Percentiles rank a stretch among this genome's conserved stretches.
phyloP scores from a whole-genome alignment of 2,113 vertebrate genomes.

The Carassius auratus region DNA sequence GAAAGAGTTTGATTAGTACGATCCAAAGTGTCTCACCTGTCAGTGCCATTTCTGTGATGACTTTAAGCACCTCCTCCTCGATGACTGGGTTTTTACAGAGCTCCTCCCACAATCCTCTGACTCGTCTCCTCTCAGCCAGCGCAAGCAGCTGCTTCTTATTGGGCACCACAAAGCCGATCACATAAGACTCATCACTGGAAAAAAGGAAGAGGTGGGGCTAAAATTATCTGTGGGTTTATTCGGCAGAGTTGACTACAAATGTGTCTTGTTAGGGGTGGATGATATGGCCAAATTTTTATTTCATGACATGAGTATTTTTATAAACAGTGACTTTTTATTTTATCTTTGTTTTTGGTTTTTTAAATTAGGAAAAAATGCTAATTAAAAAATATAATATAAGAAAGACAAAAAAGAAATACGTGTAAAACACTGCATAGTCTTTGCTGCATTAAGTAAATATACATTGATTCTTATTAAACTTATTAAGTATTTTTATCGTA shows the following conservation, averaged over 20 bases:
- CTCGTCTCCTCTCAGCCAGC: conserved; percentile 81
- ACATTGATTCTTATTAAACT: too few relatives aligned
- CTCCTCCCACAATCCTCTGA: conserved; percentile 84
- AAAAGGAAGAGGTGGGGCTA: not conserved
- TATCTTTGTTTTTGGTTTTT: not conserved
- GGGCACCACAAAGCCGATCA: conserved; percentile 95
- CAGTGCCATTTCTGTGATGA: conserved; percentile 83
- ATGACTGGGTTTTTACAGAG: conserved; percentile 85
- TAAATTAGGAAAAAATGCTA: not conserved
- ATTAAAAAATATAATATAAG: not conserved
- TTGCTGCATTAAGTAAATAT: too few relatives aligned
- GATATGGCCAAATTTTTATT: not conserved
- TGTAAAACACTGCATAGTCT: too few relatives aligned
- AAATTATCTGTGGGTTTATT: too few relatives aligned
- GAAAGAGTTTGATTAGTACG: not conserved
- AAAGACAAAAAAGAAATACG: not conserved
- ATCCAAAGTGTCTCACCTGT: conserved; percentile 73
- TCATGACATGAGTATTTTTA: not conserved
- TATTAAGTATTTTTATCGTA: too few relatives aligned
- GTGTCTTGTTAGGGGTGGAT: not conserved
- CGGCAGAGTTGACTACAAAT: not conserved
- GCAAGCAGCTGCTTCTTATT: conserved; percentile 90
- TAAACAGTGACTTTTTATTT: not conserved
- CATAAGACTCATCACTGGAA: conserved; percentile 89
- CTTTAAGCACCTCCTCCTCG: conserved; percentile 88